Evolutionary conservation across 2,797 vertebrate genomes (phyloP).

Genomic region (Pterois miles): DNA sequence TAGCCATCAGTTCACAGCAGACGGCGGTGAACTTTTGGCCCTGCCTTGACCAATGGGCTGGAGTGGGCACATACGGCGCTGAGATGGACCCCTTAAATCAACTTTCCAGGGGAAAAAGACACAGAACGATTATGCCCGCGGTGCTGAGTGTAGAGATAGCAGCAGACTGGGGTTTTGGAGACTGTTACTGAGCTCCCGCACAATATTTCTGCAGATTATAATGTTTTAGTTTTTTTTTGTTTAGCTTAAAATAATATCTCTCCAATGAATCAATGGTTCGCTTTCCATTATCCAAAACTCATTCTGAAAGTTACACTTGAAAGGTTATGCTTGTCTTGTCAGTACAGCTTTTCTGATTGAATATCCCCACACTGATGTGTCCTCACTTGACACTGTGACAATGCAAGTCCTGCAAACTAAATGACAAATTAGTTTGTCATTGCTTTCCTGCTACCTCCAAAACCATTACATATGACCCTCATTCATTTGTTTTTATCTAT

Average conservation of each 20-base stretch:
- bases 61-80: not conserved
- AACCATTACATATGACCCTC: no score
- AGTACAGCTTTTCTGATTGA: not conserved
- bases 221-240: no score
- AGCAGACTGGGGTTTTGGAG: not conserved
- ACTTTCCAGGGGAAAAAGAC: not conserved
- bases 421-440: not conserved
- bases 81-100: constrained; percentile 51
- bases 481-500: no score
- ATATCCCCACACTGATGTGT: not conserved
- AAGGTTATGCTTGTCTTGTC: not conserved
- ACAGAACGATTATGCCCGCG: not conserved
- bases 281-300: constrained; percentile 3
- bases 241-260: not conserved
- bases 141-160: not conserved
- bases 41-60: constrained; percentile 44
- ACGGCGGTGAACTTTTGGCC: constrained; percentile 71
- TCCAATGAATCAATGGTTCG: not conserved
- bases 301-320: not conserved
- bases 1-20: constrained; percentile 62
- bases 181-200: not conserved
- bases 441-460: no score
- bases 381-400: not conserved
- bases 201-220: not conserved
- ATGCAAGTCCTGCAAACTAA: not conserved